Conservation (phyloP, 2,888 invertebrate genomes). For the Lobophora halterata region DNA sequence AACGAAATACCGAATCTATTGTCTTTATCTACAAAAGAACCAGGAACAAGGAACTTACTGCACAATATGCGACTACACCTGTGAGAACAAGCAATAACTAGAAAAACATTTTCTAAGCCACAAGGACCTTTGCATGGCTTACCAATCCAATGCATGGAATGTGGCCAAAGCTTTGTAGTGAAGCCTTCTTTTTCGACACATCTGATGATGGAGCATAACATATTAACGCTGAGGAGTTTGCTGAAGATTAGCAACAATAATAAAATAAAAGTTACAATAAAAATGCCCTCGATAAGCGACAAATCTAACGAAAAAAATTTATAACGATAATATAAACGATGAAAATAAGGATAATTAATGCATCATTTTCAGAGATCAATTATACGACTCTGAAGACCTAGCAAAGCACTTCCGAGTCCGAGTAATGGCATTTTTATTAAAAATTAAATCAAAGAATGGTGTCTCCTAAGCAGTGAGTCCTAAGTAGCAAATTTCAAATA, state of each 20-base stretch:
- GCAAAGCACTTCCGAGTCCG: conserved; percentile 88
- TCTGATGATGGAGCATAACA: conserved; percentile 84
- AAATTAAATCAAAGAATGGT: conserved; percentile 58
- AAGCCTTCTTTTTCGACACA: conserved; percentile 87
- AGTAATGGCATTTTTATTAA: conserved; percentile 88
- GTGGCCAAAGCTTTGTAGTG: conserved; percentile 88
- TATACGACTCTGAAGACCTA: conserved; percentile 80
- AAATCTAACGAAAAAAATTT: conserved; percentile 48
- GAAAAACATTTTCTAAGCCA: conserved; percentile 73
- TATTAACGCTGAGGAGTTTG: conserved; percentile 82
- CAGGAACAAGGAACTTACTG: conserved; percentile 47
- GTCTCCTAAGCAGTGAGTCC: too few species aligned
- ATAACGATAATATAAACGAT: too few species aligned
- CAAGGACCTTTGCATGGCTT: conserved; percentile 77
- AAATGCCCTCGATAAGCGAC: conserved; percentile 58
- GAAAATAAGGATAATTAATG: conserved; percentile 89
- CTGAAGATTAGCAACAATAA: too few species aligned
- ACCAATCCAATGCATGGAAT: conserved; percentile 89
- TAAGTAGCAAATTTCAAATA: too few species aligned
- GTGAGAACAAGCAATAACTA: conserved; percentile 54
- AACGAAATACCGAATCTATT: too few species aligned
- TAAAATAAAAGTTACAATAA: conserved; percentile 80
- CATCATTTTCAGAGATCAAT: conserved; percentile 85
- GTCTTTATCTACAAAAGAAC: too few species aligned
- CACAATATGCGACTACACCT: conserved; percentile 59